A percentile compares a stretch with the other conserved stretches of the same genome.
phyloP scores from a whole-genome alignment of 92 coral and sea anemone genomes.

The Epizoanthus rinbou region DNA sequence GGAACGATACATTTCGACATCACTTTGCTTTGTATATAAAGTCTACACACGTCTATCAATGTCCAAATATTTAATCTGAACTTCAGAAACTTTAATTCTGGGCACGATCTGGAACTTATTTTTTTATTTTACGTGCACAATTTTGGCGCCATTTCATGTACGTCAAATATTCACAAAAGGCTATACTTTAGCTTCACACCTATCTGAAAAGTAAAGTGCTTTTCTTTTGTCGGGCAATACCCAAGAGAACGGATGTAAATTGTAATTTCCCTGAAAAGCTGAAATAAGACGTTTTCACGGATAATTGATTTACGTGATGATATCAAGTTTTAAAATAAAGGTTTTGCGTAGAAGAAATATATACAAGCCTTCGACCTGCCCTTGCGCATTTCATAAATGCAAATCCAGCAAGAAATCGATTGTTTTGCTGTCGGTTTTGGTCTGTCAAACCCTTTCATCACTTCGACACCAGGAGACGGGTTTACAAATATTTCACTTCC shows the following conservation, averaged over 20 bases:
- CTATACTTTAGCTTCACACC: slow-evolving; percentile 16
- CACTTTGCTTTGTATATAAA: slow-evolving; percentile 9
- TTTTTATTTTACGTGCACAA: neutral
- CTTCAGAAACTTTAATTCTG: neutral
- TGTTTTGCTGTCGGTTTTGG: slow-evolving; percentile 4
- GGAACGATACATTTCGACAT: slow-evolving; percentile 26
- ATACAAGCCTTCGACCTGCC: slow-evolving; percentile 22
- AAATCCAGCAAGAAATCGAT: neutral
- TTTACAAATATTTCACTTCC: slow-evolving; percentile 20
- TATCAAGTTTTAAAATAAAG: neutral
- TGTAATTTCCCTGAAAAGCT: slow-evolving; percentile 5
- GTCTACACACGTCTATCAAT: slow-evolving; percentile 19
- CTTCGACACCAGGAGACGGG: slow-evolving; percentile 25
- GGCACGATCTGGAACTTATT: neutral
- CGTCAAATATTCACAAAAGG: neutral
- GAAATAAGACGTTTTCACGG: slow-evolving; percentile 39
- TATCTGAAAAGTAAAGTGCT: neutral
- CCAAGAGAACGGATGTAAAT: slow-evolving; percentile 33
- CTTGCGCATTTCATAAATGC: neutral
- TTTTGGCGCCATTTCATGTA: slow-evolving; percentile 23
- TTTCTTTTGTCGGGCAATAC: slow-evolving; percentile 18
- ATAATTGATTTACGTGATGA: slow-evolving; percentile 37
- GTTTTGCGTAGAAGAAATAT: slow-evolving; percentile 33
- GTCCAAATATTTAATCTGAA: neutral
- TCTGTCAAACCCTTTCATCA: slow-evolving; percentile 22